A percentile compares a stretch with the other conserved stretches of the same genome.
These are phyloP conservation scores for Ophioderma brevispina DNA, from an alignment of 35 echinoderm and acorn worm genomes.

Conservation along the genomic window DNA sequence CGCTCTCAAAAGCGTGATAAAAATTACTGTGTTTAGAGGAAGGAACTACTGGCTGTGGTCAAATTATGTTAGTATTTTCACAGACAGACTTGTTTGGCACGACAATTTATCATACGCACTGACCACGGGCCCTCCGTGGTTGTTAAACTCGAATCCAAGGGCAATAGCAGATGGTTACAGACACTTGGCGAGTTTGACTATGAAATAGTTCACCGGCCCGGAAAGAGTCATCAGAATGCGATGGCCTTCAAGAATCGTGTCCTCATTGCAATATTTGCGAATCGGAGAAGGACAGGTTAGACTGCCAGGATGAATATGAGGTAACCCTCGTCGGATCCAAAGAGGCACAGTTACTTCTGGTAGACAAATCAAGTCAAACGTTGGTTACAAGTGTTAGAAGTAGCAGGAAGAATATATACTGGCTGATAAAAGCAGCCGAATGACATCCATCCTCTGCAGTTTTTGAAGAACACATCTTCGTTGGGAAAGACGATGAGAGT, in stretches of 20 bases:
- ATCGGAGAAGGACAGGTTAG: too few relatives aligned
- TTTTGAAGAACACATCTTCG: not conserved
- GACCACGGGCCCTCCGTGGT: constrained; percentile 22
- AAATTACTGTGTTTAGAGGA: constrained; percentile 22
- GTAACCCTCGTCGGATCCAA: too few relatives aligned
- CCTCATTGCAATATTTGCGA: not conserved
- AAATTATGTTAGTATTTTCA: too few relatives aligned
- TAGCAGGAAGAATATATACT: too few relatives aligned
- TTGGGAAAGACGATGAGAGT: not conserved
- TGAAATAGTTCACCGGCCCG: constrained; percentile 29
- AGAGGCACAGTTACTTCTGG: too few relatives aligned
- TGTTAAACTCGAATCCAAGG: not conserved
- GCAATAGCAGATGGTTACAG: constrained; percentile 14
- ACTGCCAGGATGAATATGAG: too few relatives aligned
- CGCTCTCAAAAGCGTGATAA: not conserved
- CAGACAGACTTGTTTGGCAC: constrained; percentile 10
- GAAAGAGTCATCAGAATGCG: constrained; percentile 38
- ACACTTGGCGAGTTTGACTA: constrained; percentile 18
- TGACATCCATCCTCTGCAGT: too few relatives aligned
- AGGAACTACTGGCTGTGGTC: constrained; percentile 17
- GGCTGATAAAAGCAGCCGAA: too few relatives aligned
- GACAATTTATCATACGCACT: not conserved
- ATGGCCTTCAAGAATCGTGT: not conserved
- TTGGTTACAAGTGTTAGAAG: too few relatives aligned
- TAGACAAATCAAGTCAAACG: too few relatives aligned